These are phyloP conservation scores for Microchirus variegatus DNA, from an alignment of 2,797 vertebrate species.

Conservation along the genomic window DNA sequence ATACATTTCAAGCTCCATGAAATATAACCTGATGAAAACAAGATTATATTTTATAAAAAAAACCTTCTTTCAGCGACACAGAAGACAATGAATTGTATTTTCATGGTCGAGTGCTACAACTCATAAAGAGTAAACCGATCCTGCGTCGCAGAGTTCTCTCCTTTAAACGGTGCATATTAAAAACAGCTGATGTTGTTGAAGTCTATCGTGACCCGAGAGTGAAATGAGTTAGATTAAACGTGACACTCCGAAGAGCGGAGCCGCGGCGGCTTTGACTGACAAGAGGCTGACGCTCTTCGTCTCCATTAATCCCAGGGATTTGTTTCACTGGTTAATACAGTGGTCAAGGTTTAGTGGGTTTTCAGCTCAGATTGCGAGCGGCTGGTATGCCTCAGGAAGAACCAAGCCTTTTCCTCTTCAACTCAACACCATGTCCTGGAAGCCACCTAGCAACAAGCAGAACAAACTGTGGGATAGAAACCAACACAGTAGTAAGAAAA, in stretches of 20 bases:
- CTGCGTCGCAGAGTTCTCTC: too few species aligned
- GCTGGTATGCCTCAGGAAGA: conserved; percentile 68
- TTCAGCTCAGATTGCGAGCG: conserved; percentile 43
- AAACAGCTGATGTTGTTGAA: background rate
- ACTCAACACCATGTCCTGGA: conserved; percentile 59
- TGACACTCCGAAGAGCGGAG: background rate
- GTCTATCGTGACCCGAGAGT: background rate
- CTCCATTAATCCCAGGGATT: conserved; percentile 16
- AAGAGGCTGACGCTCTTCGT: conserved; percentile 4
- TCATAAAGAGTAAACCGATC: too few species aligned
- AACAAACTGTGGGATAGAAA: conserved; percentile 27
- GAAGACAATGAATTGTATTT: too few species aligned
- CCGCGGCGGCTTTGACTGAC: conserved; percentile 4
- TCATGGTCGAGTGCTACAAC: too few species aligned
- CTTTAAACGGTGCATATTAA: background rate
- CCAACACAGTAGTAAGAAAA: conserved; percentile 28
- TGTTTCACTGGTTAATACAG: conserved; percentile 29
- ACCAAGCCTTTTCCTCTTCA: conserved; percentile 75
- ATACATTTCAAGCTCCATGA: too few species aligned
- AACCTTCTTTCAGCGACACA: too few species aligned
- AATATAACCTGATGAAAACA: too few species aligned
- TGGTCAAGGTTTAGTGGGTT: conserved; percentile 30
- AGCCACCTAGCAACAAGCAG: conserved; percentile 72
- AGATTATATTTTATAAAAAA: too few species aligned
- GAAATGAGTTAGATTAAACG: background rate